Base-by-base conservation (phyloP, 2,113 vertebrate genomes). In the Plecotus auritus region DNA sequence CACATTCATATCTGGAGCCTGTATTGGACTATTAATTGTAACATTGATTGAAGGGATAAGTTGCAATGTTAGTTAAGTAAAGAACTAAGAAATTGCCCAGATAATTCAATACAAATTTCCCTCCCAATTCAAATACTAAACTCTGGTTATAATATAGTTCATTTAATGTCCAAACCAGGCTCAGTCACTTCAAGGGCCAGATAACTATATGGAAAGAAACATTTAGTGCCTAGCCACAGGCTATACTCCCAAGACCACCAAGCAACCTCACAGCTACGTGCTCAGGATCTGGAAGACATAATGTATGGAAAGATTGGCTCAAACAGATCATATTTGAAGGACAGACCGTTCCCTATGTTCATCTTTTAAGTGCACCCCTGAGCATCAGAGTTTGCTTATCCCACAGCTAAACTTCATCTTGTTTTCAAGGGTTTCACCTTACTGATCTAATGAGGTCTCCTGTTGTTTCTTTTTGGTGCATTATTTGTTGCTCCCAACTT, bases 91-190 rank as follows among this genome's bases (percentile, higher is more conserved):
- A 82, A 56, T n/a, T 92, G 10, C 9, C 69, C 9, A 77, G 47
- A 42, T 83, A 72, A 88, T 45, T 66, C 40, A 89, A 49, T 40
- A 77, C 16, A 72, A 17, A 64, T 56, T 84, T 89, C 12, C 20
- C 12, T 74, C 42, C 9, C 13, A 56, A 40, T 45, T 18, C n/a
- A 76, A 70, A 22, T 76, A 67, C 64, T 87, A 73, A 72, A 94
- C 14, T 49, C 54, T 42, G 28, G 28, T 84, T 87, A 74, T 23
- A 61, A 45, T 61, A 54, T 3, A 17, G 78, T 42, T 78, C 16
- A 88, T 81, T 96, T 91, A 80, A 88, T 74, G 69, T 76, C 59
- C 73, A 86, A 76, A 94, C 23, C 17, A 87, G 37, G 5, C 30
- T 45, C 30, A 18, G 23, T 77, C 18, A 78, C 64, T 51, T 85